Evolutionary conservation across 2,113 vertebrate species (phyloP).

Genomic region (Ardeotis arabs): DNA sequence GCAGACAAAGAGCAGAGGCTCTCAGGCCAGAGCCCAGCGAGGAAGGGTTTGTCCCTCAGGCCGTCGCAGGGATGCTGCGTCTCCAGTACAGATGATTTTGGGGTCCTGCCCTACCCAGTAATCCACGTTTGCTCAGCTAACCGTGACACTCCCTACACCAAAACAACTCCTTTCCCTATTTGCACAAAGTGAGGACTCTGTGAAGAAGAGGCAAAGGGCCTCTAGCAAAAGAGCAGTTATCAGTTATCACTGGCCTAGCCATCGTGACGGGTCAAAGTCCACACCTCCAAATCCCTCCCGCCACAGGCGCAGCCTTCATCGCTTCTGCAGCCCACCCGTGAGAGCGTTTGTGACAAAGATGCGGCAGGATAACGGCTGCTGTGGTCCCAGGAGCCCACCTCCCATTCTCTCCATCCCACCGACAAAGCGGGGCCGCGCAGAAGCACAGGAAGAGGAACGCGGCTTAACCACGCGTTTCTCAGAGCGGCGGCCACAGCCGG

Average conservation of each 20-base stretch:
- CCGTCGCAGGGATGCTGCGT: fast-evolving
- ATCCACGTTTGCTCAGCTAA: neutral
- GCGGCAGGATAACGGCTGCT: fast-evolving
- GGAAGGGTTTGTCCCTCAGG: fast-evolving
- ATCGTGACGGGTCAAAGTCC: neutral
- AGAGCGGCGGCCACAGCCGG: neutral
- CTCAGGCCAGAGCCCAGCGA: neutral
- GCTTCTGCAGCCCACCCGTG: fast-evolving
- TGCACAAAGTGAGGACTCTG: neutral
- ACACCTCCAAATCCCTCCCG: fast-evolving
- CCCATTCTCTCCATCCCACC: fast-evolving
- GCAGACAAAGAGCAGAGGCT: fast-evolving
- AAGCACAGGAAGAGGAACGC: neutral
- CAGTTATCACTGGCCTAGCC: no score
- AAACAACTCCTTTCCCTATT: fast-evolving
- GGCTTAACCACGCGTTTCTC: fast-evolving
- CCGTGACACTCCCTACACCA: neutral
- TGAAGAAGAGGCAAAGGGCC: no score
- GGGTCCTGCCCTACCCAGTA: neutral
- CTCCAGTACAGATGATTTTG: fast-evolving
- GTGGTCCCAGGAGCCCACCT: neutral
- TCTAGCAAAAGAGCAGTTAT: no score
- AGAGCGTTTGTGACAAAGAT: fast-evolving
- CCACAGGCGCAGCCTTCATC: no score
- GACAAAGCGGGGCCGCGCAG: fast-evolving